Conservation (phyloP, 2,888 invertebrate species). For the Epirrhoe tristata region DNA sequence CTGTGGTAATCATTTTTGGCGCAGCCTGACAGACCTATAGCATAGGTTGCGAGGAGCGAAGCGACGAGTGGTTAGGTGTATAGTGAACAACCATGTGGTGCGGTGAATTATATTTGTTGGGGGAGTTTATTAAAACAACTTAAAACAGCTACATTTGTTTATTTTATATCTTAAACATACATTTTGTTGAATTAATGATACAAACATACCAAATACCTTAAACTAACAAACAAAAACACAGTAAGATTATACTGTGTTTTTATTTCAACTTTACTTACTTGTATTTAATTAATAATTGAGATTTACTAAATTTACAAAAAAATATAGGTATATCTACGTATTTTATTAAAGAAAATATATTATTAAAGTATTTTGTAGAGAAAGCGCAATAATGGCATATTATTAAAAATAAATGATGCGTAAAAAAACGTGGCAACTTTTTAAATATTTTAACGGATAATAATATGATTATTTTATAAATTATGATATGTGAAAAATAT, state of each 20-base stretch:
- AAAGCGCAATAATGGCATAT: constrained; percentile 14
- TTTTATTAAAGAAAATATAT: constrained; percentile 6
- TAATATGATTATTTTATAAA: not conserved
- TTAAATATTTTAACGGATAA: not conserved
- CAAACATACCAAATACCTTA: constrained; percentile 21
- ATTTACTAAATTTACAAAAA: constrained; percentile 26
- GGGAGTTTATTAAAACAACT: constrained; percentile 10
- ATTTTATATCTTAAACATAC: constrained; percentile 62
- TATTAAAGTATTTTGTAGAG: not conserved
- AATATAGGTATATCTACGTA: constrained; percentile 21
- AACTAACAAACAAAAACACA: constrained; percentile 19
- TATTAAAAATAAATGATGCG: not conserved
- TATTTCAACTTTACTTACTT: constrained; percentile 11
- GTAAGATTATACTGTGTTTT: constrained; percentile 18
- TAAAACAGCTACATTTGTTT: constrained; percentile 55
- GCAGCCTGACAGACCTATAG: too few species aligned
- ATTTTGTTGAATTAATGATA: constrained; percentile 30
- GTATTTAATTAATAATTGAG: constrained; percentile 11
- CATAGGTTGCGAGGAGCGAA: too few species aligned
- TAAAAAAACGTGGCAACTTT: not conserved
- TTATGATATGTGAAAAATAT: not conserved
- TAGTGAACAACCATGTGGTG: too few species aligned
- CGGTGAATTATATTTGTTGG: too few species aligned
- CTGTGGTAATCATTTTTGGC: too few species aligned
- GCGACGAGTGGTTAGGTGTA: too few species aligned